phyloP scores from a whole-genome alignment of 2,113 vertebrate genomes.

The Sterrhoptilus dennistouni region DNA sequence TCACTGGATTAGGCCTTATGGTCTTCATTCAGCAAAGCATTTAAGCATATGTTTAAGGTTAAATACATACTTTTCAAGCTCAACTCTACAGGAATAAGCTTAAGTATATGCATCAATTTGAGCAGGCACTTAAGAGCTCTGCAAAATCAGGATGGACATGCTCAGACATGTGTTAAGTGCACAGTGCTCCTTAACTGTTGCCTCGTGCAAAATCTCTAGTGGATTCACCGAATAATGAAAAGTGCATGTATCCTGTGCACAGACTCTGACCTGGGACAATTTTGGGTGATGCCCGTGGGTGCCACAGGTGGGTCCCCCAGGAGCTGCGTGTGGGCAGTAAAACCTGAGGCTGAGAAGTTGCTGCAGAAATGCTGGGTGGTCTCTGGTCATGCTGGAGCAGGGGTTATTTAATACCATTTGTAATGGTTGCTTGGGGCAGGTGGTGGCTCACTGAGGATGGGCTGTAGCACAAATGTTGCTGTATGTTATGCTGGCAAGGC shows the following conservation, averaged over 20 bases:
- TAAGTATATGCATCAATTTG: slow-evolving; percentile 65
- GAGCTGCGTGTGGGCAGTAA: not conserved
- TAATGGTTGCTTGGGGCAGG: slow-evolving; percentile 27
- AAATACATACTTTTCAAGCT: slow-evolving; percentile 64
- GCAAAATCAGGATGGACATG: slow-evolving; percentile 61
- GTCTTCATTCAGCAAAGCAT: slow-evolving; percentile 66
- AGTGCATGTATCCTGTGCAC: not conserved
- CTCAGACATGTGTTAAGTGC: slow-evolving; percentile 52
- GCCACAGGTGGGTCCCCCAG: not conserved
- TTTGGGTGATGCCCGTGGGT: not conserved
- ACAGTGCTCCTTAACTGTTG: not conserved
- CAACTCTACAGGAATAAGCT: slow-evolving; percentile 61
- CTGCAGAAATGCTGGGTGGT: not conserved
- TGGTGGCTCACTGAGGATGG: not conserved
- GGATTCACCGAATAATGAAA: not conserved
- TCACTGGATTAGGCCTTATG: slow-evolving; percentile 64
- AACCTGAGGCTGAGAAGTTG: not conserved
- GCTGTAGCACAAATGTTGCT: slow-evolving; percentile 9
- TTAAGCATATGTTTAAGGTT: slow-evolving; percentile 70
- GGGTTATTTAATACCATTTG: slow-evolving; percentile 50
- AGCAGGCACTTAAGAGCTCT: slow-evolving; percentile 62
- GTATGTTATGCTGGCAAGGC: not conserved
- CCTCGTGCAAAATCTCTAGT: not conserved
- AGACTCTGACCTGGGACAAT: not conserved
- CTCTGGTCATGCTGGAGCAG: slow-evolving; percentile 1